These are phyloP conservation scores for Solen grandis DNA, from an alignment of 1,140 invertebrate species.

Conservation along the genomic window DNA sequence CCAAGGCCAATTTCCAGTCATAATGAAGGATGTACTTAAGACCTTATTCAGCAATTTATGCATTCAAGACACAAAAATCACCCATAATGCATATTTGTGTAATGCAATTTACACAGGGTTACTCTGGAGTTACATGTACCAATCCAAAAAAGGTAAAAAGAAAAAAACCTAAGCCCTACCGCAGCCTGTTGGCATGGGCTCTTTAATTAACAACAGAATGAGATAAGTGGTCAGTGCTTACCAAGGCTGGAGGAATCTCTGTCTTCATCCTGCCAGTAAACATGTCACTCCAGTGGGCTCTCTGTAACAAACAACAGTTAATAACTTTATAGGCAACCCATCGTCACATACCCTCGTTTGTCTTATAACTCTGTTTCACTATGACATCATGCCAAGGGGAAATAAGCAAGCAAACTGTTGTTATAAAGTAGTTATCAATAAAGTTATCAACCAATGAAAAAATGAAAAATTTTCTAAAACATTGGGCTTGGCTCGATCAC, in stretches of 20 bases:
- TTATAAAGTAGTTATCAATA: too few species aligned
- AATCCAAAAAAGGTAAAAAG: neutral
- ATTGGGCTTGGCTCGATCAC: too few species aligned
- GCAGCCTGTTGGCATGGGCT: neutral
- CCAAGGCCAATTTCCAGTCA: neutral
- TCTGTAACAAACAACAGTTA: conserved; percentile 65
- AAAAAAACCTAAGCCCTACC: neutral
- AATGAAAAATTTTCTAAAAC: neutral
- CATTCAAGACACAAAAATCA: neutral
- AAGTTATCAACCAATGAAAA: neutral
- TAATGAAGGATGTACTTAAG: neutral
- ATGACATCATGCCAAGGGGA: neutral
- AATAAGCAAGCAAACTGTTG: neutral
- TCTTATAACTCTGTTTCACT: neutral
- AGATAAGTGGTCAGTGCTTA: conserved; percentile 78
- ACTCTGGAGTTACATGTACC: neutral
- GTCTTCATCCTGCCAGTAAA: conserved; percentile 93
- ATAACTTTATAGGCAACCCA: neutral
- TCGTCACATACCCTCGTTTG: neutral
- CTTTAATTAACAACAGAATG: neutral
- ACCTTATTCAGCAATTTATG: neutral
- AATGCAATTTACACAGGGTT: neutral
- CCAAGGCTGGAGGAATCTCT: conserved; percentile 96
- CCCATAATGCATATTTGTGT: neutral
- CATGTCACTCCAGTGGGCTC: conserved; percentile 96